Percentiles rank a stretch among this genome's conserved stretches.
Evolutionary conservation across 2,888 invertebrate species (phyloP).

Genomic region (Xylota sylvarum): DNA sequence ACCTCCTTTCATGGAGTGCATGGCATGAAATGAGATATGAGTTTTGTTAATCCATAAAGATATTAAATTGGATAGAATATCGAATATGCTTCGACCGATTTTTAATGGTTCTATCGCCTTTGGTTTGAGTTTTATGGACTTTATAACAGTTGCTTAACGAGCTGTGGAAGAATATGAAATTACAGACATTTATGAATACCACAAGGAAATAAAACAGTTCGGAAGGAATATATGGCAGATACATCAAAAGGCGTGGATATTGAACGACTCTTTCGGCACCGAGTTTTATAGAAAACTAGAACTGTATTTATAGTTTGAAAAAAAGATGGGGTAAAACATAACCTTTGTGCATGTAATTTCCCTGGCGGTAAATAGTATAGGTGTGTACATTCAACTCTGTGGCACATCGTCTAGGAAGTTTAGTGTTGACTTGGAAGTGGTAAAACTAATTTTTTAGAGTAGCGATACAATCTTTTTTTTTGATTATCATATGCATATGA

Average conservation of each 20-base stretch:
- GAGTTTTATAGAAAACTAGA: too few species aligned
- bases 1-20: constrained; percentile 4
- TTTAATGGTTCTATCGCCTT: constrained; percentile 8
- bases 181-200: constrained; percentile 1
- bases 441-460: too few species aligned
- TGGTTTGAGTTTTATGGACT: constrained; percentile 5
- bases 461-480: too few species aligned
- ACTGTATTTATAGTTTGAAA: too few species aligned
- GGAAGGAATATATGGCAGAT: neutral
- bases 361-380: too few species aligned
- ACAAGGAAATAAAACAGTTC: neutral
- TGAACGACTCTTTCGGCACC: neutral
- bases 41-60: constrained; percentile 10
- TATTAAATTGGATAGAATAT: neutral
- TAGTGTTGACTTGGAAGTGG: too few species aligned
- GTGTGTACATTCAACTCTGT: too few species aligned
- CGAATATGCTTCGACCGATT: neutral
- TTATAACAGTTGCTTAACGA: constrained; percentile 8
- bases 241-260: neutral
- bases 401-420: too few species aligned
- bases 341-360: too few species aligned
- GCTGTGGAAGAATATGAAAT: neutral
- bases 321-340: too few species aligned
- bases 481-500: too few species aligned
- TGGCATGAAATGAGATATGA: constrained; percentile 14